Percentiles rank a stretch among this genome's conserved stretches.
Evolutionary conservation across 2,888 invertebrate species (phyloP).

Genomic region (Amphipoea lucens): DNA sequence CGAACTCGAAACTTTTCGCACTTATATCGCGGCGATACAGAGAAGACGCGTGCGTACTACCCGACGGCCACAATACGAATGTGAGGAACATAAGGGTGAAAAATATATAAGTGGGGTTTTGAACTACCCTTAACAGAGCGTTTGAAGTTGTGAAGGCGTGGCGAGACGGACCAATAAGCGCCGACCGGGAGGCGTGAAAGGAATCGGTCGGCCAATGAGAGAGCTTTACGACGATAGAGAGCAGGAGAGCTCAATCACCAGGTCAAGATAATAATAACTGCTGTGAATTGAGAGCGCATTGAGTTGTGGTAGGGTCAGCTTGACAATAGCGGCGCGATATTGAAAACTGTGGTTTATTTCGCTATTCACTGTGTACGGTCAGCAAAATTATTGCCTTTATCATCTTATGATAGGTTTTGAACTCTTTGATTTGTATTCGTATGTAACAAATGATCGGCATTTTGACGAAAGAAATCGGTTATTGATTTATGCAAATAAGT

Average conservation of each 20-base stretch:
- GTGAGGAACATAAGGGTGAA: slow-evolving; percentile 88
- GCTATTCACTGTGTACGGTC: slow-evolving; percentile 71
- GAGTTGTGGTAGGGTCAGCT: slow-evolving; percentile 88
- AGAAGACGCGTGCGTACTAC: slow-evolving; percentile 86
- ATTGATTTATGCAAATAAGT: slow-evolving; percentile 12
- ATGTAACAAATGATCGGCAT: neutral
- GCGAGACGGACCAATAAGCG: slow-evolving; percentile 81
- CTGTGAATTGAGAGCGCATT: slow-evolving; percentile 90
- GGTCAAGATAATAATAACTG: slow-evolving; percentile 90
- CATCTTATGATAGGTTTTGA: slow-evolving; percentile 41
- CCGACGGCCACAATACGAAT: slow-evolving; percentile 85
- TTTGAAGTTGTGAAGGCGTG: slow-evolving; percentile 85
- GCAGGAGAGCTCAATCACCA: slow-evolving; percentile 89
- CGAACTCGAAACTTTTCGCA: slow-evolving; percentile 85
- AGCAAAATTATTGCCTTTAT: slow-evolving; percentile 68
- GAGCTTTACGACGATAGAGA: slow-evolving; percentile 78
- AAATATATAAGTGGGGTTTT: slow-evolving; percentile 89
- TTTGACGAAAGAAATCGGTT: neutral
- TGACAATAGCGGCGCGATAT: slow-evolving; percentile 85
- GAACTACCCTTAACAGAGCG: slow-evolving; percentile 87
- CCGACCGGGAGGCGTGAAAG: slow-evolving; percentile 83
- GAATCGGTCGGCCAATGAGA: slow-evolving; percentile 81
- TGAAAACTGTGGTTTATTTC: slow-evolving; percentile 79
- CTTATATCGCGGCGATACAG: slow-evolving; percentile 83
- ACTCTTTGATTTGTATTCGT: slow-evolving; percentile 10